These are phyloP conservation scores for Mormyrops attenuatus DNA, from an alignment of 2,797 vertebrate species.

Conservation along the genomic window DNA sequence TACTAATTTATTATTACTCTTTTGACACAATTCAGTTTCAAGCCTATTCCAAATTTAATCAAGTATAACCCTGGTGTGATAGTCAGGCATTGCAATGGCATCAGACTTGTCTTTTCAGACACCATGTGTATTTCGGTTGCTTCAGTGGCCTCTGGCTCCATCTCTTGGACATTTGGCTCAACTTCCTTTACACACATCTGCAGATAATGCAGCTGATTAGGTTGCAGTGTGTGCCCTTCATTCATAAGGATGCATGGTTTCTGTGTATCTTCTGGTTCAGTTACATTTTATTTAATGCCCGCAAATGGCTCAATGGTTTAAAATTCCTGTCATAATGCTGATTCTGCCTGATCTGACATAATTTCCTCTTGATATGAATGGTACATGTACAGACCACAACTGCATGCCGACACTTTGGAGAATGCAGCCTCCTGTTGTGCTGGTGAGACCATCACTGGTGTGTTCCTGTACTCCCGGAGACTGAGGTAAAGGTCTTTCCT, in stretches of 20 bases:
- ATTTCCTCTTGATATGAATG: background rate
- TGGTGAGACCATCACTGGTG: background rate
- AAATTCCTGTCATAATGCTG: background rate
- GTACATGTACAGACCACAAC: background rate
- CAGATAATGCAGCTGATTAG: background rate
- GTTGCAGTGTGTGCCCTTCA: background rate
- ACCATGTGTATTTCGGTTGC: background rate
- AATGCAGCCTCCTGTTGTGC: background rate
- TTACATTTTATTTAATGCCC: background rate
- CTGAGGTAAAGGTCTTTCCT: background rate
- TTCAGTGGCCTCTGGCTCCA: background rate
- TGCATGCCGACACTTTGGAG: background rate
- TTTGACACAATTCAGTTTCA: background rate
- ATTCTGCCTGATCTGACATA: background rate
- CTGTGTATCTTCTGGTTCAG: background rate
- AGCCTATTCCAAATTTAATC: background rate
- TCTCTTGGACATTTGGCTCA: background rate
- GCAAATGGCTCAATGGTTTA: background rate
- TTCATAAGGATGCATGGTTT: background rate
- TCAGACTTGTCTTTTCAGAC: background rate
- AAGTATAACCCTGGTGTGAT: background rate
- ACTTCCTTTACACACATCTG: background rate
- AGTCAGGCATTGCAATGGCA: background rate
- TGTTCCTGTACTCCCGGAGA: background rate
- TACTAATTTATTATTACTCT: background rate